Evolutionary conservation across 2,797 vertebrate genomes (phyloP), one percentile per base, ranked within the genome.

Genomic region (Coracias cyanogaster): DNA sequence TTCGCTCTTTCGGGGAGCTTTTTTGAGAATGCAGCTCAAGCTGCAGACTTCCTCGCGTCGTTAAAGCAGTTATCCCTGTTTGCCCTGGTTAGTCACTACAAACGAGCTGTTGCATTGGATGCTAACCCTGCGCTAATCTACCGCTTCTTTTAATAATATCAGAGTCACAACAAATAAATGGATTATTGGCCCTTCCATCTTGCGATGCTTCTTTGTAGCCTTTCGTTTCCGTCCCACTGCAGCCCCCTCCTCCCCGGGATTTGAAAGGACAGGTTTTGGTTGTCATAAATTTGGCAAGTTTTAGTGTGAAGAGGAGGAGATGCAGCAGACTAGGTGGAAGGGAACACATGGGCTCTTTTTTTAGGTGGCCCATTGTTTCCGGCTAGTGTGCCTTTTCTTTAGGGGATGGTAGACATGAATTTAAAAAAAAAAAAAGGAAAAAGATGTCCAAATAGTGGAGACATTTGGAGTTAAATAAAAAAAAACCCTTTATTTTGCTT

Each of bases 171-270:
- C 33, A 67, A 29, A 29, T 21, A 45, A 74, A 29, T 12, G 48
- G 46, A 20, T 39, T 10, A 80, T 33, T 15, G 25, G 15, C 48
- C 49, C 37, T 49, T 81, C 52, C 66, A 33, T 51, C 61, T 78
- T n/a, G 17, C 73, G 37, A 1, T 13, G 58, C 29, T 64, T 73
- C 74, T 52, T 60, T 62, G 69, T 31, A 41, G 69, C 72, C 54
- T 66, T n/a, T 46, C 1, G 0, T 28, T 89, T 39, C 52, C 0
- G 0, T 64, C 57, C 57, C 45, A 10, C 61, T 0, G 0, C 51
- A 26, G 37, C 33, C 51, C 13, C 15, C 33, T 2, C 37, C 29
- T 3, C 33, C n/a, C 17, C 3, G 4, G 64, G 20, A 29, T 46
- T 43, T 2, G 7, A 26, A 39, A 1, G 9, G 74, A 7, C 31